Conservation (phyloP, 2,113 vertebrate species). For the Chamaetylas fuelleborni region DNA sequence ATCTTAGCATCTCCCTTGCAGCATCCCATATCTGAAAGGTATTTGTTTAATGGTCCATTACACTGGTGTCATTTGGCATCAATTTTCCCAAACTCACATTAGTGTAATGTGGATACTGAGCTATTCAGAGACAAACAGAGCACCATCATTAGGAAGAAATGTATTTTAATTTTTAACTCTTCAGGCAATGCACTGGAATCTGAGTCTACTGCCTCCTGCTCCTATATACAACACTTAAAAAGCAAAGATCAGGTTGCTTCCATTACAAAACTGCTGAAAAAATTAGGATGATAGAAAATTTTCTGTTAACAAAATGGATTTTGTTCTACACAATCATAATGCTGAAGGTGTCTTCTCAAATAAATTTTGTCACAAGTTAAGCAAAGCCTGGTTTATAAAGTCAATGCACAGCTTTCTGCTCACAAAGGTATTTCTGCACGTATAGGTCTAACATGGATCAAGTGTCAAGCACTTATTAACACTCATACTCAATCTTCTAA, state of each 20-base stretch:
- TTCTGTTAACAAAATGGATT: neutral
- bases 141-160: neutral
- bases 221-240: neutral
- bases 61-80: neutral
- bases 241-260: neutral
- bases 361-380: neutral
- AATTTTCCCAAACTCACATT: neutral
- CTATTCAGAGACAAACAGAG: neutral
- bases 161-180: neutral
- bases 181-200: neutral
- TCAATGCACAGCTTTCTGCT: neutral
- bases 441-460: neutral
- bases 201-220: neutral
- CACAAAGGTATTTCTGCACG: neutral
- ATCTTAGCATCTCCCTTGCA: neutral
- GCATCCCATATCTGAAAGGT: neutral
- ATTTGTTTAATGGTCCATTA: conserved; percentile 21
- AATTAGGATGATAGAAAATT: neutral
- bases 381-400: neutral
- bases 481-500: neutral
- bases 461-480: neutral
- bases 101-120: neutral
- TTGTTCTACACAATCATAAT: neutral
- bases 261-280: neutral
- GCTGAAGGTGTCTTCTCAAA: neutral